These are phyloP conservation scores for Hucho hucho DNA, from an alignment of 2,113 vertebrate genomes.

Conservation along the genomic window DNA sequence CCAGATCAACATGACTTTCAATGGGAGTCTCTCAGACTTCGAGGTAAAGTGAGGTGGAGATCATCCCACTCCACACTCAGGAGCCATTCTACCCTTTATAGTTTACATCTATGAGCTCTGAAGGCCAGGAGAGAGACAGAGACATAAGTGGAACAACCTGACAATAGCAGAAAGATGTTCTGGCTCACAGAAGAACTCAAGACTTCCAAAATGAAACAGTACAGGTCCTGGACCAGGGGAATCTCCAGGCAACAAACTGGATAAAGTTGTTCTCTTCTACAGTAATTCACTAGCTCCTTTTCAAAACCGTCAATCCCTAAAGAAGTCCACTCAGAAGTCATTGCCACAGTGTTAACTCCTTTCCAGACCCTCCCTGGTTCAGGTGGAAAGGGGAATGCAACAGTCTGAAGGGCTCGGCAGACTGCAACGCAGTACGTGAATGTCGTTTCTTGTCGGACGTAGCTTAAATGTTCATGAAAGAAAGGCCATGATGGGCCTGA, in stretches of 20 bases:
- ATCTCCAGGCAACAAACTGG: neutral
- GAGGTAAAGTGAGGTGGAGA: neutral
- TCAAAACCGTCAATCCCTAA: too few species aligned
- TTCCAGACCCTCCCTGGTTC: neutral
- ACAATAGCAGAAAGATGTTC: neutral
- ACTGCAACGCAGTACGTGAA: too few species aligned
- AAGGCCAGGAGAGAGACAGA: neutral
- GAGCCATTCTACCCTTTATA: neutral
- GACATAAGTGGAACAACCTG: neutral
- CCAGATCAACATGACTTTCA: neutral
- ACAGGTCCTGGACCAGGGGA: neutral
- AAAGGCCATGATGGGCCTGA: slow-evolving; percentile 12
- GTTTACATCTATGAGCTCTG: neutral
- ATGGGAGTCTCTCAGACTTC: neutral
- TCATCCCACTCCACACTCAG: neutral
- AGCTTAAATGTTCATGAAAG: neutral
- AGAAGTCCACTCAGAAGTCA: too few species aligned
- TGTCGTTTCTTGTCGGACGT: fast-evolving
- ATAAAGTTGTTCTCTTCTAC: neutral
- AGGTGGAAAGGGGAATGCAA: neutral
- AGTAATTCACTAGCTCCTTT: neutral
- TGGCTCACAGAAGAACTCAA: neutral
- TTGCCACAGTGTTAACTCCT: too few species aligned
- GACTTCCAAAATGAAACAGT: neutral
- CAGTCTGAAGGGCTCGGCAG: too few species aligned